Base-by-base conservation (phyloP, 2,113 vertebrate species). In the Empidonax alnorum region DNA sequence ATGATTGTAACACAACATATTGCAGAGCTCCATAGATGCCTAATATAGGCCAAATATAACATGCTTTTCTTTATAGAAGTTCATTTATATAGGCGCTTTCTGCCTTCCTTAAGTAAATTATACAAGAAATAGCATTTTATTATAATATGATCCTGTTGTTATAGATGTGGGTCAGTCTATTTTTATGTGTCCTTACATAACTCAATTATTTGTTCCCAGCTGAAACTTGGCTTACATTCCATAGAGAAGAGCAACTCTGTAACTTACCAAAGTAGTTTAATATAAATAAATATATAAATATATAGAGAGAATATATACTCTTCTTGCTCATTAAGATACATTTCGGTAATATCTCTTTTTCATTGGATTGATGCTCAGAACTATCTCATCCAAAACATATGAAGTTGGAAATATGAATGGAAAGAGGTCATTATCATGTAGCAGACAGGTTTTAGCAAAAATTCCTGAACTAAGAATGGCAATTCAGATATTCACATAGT, bases 141-240 rank as follows among this genome's bases (percentile, higher is more conserved):
- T 90, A 50, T 50, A 56, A 74, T 78, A 69, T 23, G 52, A 84
- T 90, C 52, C 56, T 90, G 65, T 94, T 87, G 76, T 81, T 92
- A 81, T 5, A 93, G 83, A 96, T 96, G 73, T 96, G 92, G 93
- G 88, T 92, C 92, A 93, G 52, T 65, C 92, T 96, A 92, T 94
- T 97, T 96, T 96, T 95, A 75, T 61, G 56, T 52, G 44, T 68
- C 52, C 83, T 96, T 95, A 95, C 81, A 11, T 95, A 94, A 96
- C 39, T 59, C 68, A 89, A 74, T 90, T 94, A 96, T 95, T 94
- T 96, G 72, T 94, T 88, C 83, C 56, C 61, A 86, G 68, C 35
- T 96, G 88, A 93, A 96, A 84, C 14, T 78, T 92, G 83, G 52
- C 76, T 95, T 94, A 92, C 25, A 68, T 95, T 95, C 79, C 56